Evolutionary conservation across 2,888 invertebrate genomes (phyloP), one percentile per base, ranked within the genome.

Genomic region (Lochmaea crataegi): DNA sequence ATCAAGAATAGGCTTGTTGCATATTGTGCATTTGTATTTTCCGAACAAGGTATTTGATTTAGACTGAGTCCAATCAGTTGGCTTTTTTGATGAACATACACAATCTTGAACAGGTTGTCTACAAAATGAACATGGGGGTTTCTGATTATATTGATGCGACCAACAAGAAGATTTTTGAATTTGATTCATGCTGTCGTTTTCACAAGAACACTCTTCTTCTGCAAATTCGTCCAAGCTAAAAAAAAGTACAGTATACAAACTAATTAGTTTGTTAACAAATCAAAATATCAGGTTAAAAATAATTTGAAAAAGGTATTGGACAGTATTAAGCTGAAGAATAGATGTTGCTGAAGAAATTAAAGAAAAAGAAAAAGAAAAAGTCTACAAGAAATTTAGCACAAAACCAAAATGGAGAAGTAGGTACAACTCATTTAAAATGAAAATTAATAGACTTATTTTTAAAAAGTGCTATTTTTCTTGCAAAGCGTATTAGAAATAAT

Each of bases 401-500:
- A 45, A 14, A 45, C 7, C 32, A 38, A 38, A 38, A 38, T 38
- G 7, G 7, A 38, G 32, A 38, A 38, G 32, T 38, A 38, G 32
- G 32, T 38, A 38, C 32, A 38, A 38, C 32, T 38, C 32, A 38
- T 38, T 38, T 38, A 7, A 14, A 14, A 12, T 12, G 14, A 45
- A 45, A 45, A 1, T 45, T 12, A 14, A 5, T 45, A 45, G 14
- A 45, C 14, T 12, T 45, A 12, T 4, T 45, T 18, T 4, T 18
- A 10, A 18, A 16, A 53, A 53, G 53, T 16, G 53, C 16, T 18
- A 18, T 53, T 53, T 53, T 53, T 53, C 53, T 53, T 53, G 53
- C 53, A 53, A 53, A 53, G 53, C 53, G 53, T 53, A 53, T 53
- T 18, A 16, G 16, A 53, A 53, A 18, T 18, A 18, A 53, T 53